Evolutionary conservation across 2,888 invertebrate species (phyloP).

Genomic region (Leptothorax acervorum): DNA sequence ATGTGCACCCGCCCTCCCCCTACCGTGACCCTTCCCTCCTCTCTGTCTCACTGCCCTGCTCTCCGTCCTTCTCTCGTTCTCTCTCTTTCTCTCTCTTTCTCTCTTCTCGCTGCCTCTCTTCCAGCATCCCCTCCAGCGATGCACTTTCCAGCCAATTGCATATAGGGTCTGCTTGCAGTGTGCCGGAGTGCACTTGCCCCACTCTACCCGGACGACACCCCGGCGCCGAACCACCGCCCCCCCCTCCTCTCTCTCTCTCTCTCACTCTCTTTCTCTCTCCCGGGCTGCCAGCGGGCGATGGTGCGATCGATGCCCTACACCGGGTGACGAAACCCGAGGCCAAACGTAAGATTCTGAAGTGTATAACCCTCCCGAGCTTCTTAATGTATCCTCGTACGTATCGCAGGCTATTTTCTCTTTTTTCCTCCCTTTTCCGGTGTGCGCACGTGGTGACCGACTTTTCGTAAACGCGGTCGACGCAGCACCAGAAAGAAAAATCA

Average conservation of each 20-base stretch:
- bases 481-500: not conserved
- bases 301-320: conserved; percentile 72
- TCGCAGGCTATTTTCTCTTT: not conserved
- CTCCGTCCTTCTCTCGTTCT: conserved; percentile 25
- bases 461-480: not conserved
- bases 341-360: conserved; percentile 28
- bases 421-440: not conserved
- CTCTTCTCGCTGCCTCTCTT: conserved; percentile 45
- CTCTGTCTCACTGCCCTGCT: conserved; percentile 36
- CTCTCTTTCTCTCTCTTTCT: conserved; percentile 14
- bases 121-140: conserved; percentile 71
- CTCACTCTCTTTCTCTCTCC: not conserved
- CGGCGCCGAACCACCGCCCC: conserved; percentile 63
- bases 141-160: conserved; percentile 76
- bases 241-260: conserved; percentile 28
- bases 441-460: conserved; percentile 22
- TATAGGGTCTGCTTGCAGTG: conserved; percentile 70
- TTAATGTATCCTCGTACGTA: conserved; percentile 7
- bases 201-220: conserved; percentile 63
- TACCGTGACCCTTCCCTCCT: conserved; percentile 62
- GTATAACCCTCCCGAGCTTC: conserved; percentile 5
- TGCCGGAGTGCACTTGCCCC: conserved; percentile 72
- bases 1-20: conserved; percentile 72
- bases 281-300: conserved; percentile 11
- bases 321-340: conserved; percentile 52